Conservation (phyloP, 2,797 vertebrate species). For the Galaxias olidus region DNA sequence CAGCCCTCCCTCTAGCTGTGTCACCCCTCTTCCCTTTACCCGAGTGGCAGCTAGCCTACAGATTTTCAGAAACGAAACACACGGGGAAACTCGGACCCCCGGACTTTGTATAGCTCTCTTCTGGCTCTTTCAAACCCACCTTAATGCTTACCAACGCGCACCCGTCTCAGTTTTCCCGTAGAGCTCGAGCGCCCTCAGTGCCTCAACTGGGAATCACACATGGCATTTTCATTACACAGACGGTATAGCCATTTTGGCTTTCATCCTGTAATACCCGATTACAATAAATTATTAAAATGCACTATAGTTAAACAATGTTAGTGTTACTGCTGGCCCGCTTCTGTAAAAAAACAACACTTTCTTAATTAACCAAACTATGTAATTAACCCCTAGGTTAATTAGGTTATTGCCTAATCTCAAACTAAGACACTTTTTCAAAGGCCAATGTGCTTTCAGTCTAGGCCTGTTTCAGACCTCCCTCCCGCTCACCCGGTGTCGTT, state of each 20-base stretch:
- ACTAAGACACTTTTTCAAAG: no score
- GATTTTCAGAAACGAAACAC: slow-evolving; percentile 42
- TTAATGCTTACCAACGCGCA: no score
- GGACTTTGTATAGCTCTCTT: slow-evolving; percentile 56
- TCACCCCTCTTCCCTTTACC: slow-evolving; percentile 28
- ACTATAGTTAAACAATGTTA: no score
- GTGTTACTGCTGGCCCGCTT: no score
- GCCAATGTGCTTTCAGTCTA: not conserved
- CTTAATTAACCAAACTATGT: no score
- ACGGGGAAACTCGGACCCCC: slow-evolving; percentile 54
- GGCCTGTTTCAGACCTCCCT: not conserved
- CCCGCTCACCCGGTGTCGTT: not conserved
- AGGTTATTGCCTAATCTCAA: no score
- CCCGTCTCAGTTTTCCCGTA: not conserved
- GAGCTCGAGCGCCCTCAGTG: slow-evolving; percentile 39
- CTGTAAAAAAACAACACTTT: no score
- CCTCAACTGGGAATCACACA: no score
- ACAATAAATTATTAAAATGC: not conserved
- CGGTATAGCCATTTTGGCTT: no score
- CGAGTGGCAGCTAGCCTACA: slow-evolving; percentile 6
- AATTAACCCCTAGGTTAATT: no score
- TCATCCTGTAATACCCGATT: no score
- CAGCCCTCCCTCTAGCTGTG: slow-evolving; percentile 54
- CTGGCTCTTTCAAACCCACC: slow-evolving; percentile 39
- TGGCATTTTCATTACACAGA: no score